phyloP scores from a whole-genome alignment of 1,140 invertebrate genomes.

The Ceratina australensis region DNA sequence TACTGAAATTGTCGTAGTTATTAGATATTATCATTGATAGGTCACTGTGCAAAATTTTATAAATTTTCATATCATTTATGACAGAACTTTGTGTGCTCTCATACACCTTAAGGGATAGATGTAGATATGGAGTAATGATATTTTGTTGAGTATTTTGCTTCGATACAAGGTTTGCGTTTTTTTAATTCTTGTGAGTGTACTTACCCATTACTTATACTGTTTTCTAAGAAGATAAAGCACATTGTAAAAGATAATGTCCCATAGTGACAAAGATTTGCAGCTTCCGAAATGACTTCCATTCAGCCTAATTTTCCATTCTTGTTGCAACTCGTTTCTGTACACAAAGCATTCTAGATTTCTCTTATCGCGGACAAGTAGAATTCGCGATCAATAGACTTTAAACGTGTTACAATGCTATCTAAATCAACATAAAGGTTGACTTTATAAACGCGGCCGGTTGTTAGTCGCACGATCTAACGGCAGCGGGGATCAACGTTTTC shows the following conservation, averaged over 20 bases:
- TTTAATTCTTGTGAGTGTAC: too few species aligned
- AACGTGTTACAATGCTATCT: slow-evolving; percentile 13
- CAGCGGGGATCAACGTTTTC: slow-evolving; percentile 1
- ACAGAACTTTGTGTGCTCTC: too few species aligned
- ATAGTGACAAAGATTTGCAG: neutral
- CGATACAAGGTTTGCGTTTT: neutral
- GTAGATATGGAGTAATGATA: neutral
- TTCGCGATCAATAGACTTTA: neutral
- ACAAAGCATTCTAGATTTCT: neutral
- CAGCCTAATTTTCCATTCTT: neutral
- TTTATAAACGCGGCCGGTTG: neutral
- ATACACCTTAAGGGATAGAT: too few species aligned
- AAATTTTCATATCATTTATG: too few species aligned
- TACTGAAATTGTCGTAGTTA: too few species aligned
- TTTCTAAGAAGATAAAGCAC: neutral
- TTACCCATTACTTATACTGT: neutral
- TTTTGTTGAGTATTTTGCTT: neutral
- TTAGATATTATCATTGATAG: too few species aligned
- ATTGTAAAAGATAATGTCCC: too few species aligned
- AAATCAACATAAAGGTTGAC: slow-evolving; percentile 7
- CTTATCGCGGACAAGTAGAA: neutral
- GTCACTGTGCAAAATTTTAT: too few species aligned
- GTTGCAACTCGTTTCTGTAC: too few species aligned
- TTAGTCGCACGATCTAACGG: neutral
- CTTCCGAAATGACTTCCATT: neutral